phyloP scores from a whole-genome alignment of 2,113 vertebrate species.

The Hylia prasina region DNA sequence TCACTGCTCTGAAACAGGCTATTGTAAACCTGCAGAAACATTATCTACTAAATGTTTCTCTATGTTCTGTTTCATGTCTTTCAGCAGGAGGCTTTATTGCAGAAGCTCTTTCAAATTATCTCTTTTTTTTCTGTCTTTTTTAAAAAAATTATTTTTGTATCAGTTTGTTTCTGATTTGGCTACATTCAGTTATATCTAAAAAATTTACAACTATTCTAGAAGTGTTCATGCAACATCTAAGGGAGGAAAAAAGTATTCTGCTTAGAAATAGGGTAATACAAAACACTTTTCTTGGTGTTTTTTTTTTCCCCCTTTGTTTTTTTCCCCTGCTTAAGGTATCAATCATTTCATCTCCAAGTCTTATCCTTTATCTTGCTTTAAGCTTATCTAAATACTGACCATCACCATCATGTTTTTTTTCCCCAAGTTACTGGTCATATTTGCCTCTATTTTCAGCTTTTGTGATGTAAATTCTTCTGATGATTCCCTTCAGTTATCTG shows the following conservation, averaged over 20 bases:
- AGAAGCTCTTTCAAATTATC: neutral
- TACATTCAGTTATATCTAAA: neutral
- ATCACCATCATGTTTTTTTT: neutral
- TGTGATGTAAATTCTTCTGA: neutral
- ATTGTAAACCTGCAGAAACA: neutral
- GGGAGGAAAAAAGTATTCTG: neutral
- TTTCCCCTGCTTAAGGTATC: neutral
- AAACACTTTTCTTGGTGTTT: neutral
- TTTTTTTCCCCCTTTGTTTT: rapidly evolving
- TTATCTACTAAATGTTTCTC: neutral
- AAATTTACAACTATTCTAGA: neutral
- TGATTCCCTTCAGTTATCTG: neutral
- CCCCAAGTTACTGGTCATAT: neutral
- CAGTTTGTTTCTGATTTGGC: neutral
- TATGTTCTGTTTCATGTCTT: neutral
- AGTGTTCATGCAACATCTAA: neutral
- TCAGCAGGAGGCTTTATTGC: neutral
- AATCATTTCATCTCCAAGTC: neutral
- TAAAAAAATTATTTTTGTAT: neutral
- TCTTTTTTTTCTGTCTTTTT: neutral
- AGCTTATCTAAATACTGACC: neutral
- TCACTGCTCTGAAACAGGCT: neutral
- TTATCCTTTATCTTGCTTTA: neutral
- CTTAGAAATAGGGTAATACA: neutral
- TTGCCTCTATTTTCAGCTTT: neutral